Evolutionary conservation across 2,888 invertebrate genomes (phyloP).

Genomic region (Reticulitermes lucifugus): DNA sequence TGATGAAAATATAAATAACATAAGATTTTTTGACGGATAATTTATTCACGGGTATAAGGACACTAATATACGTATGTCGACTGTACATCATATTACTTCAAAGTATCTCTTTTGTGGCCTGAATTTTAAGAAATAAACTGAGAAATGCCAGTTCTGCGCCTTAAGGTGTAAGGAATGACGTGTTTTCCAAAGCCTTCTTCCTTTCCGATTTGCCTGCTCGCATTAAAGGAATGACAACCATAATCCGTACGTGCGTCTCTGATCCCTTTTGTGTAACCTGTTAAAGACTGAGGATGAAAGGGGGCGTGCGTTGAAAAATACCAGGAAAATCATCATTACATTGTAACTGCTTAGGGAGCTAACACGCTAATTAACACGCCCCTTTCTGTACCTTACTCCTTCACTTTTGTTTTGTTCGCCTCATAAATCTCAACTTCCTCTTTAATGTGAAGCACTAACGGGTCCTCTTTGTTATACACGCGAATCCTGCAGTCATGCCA

Average conservation of each 20-base stretch:
- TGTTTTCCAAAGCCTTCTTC: too few species aligned
- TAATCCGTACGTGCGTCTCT: neutral
- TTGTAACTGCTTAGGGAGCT: neutral
- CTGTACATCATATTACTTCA: too few species aligned
- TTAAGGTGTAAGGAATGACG: too few species aligned
- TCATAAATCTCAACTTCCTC: neutral
- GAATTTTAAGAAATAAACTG: too few species aligned
- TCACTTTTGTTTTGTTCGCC: neutral
- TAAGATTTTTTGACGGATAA: too few species aligned
- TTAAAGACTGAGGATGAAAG: neutral
- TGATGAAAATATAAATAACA: too few species aligned
- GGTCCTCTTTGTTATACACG: neutral
- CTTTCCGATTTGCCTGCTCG: neutral
- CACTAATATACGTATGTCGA: too few species aligned
- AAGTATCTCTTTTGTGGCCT: too few species aligned
- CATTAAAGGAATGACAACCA: neutral
- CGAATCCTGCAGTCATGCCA: neutral
- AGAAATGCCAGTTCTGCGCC: too few species aligned
- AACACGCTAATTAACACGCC: neutral
- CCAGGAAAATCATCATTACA: neutral
- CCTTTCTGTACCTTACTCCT: neutral
- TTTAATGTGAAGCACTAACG: neutral
- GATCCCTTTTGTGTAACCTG: neutral
- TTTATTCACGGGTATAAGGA: too few species aligned
- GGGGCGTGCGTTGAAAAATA: neutral